These are phyloP conservation scores for Syngnathus typhle DNA, from an alignment of 2,113 vertebrate species.

Conservation along the genomic window DNA sequence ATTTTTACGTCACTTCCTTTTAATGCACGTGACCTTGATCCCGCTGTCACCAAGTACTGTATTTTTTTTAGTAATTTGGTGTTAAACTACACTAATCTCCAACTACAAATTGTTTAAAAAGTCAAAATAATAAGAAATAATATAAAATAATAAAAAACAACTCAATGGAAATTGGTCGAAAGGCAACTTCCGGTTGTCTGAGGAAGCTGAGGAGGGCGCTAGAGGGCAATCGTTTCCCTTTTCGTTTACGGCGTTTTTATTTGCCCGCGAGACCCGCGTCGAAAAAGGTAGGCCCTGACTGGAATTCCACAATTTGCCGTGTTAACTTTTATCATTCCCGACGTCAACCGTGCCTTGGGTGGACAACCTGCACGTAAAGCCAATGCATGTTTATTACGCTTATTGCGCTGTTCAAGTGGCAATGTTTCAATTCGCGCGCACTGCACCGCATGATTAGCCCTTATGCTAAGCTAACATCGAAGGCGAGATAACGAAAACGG, in stretches of 20 bases:
- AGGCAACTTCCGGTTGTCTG: neutral
- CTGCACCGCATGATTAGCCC: neutral
- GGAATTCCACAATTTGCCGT: neutral
- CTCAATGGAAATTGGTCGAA: neutral
- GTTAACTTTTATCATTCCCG: neutral
- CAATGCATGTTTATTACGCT: neutral
- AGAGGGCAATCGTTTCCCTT: neutral
- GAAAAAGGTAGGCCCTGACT: constrained; percentile 55
- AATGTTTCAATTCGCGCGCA: neutral
- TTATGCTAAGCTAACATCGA: neutral
- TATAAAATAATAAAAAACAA: neutral
- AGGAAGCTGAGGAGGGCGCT: neutral
- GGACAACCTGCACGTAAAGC: neutral
- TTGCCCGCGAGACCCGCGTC: neutral
- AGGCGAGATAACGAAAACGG: neutral
- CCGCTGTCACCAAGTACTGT: neutral
- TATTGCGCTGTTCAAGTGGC: neutral
- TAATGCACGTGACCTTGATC: neutral
- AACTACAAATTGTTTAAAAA: too few species aligned
- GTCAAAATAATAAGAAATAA: too few species aligned
- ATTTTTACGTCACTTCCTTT: neutral
- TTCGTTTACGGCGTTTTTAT: neutral
- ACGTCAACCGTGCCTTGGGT: neutral
- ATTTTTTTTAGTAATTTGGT: neutral
- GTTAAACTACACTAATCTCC: neutral